Evolutionary conservation across 2,113 vertebrate genomes (phyloP).

Genomic region (Onychostoma macrolepis): DNA sequence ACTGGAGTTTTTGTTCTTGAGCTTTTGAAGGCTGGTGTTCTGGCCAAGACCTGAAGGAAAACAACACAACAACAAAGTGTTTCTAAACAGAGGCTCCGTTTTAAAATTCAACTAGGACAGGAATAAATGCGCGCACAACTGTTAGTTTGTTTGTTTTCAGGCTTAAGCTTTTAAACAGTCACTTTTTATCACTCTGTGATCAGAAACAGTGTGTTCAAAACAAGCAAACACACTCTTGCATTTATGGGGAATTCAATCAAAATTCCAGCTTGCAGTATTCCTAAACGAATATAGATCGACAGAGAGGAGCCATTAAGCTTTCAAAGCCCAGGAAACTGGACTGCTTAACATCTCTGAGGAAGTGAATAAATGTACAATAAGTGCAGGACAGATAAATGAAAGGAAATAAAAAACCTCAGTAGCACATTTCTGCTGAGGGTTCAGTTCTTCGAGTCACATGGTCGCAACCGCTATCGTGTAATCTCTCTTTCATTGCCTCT

Average conservation of each 20-base stretch:
- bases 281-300: not conserved
- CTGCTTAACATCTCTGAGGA: not conserved
- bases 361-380: not conserved
- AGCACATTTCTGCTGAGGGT: slow-evolving; percentile 58
- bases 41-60: not conserved
- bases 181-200: not conserved
- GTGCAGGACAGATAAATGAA: not conserved
- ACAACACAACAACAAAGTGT: not conserved
- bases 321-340: not conserved
- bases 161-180: not conserved
- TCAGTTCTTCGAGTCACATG: slow-evolving; percentile 53
- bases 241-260: not conserved
- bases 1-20: not conserved
- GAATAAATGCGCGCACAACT: not conserved
- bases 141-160: not conserved
- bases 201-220: not conserved
- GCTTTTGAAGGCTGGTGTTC: not conserved
- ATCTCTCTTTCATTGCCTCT: slow-evolving; percentile 50
- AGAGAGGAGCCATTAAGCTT: not conserved
- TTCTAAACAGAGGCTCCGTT: not conserved
- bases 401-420: not conserved
- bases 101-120: not conserved
- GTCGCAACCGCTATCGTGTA: slow-evolving; percentile 47
- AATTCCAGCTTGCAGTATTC: not conserved
- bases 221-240: not conserved